These are phyloP conservation scores for Calephelis virginiensis DNA, from an alignment of 1,140 invertebrate genomes.

Conservation along the genomic window DNA sequence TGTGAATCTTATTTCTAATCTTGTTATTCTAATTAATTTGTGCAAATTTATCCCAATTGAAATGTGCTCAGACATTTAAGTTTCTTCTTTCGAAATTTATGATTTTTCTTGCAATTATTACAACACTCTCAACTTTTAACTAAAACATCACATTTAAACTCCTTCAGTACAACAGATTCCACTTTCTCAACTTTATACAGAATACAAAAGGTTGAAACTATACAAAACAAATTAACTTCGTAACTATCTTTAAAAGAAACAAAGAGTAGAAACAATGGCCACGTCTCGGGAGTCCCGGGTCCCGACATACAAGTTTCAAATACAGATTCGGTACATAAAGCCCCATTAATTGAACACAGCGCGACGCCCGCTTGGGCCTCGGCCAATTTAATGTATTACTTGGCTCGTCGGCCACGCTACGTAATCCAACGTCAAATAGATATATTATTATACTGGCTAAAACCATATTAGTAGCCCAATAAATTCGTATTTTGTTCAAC, in stretches of 20 bases:
- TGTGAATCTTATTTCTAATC: too few species aligned
- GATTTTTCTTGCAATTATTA: too few species aligned
- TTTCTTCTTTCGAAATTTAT: too few species aligned
- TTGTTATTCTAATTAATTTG: too few species aligned
- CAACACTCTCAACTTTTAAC: too few species aligned
- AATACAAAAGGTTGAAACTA: background rate
- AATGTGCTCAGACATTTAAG: too few species aligned
- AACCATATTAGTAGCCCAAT: slow-evolving; percentile 25
- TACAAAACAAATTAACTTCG: slow-evolving; percentile 23
- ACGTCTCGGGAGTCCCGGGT: slow-evolving; percentile 23
- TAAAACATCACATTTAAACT: too few species aligned
- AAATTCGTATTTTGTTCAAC: slow-evolving; percentile 20
- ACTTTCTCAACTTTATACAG: background rate
- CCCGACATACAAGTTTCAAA: slow-evolving; percentile 43
- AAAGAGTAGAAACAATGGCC: slow-evolving; percentile 18
- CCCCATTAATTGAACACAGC: slow-evolving; percentile 62
- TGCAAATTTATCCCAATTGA: too few species aligned
- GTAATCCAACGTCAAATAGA: slow-evolving; percentile 60
- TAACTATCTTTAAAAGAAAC: slow-evolving; percentile 25
- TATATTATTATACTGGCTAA: slow-evolving; percentile 43
- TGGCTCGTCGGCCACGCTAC: slow-evolving; percentile 52
- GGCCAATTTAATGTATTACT: slow-evolving; percentile 70
- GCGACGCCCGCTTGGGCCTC: slow-evolving; percentile 54
- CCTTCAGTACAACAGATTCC: too few species aligned
- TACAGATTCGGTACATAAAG: slow-evolving; percentile 49